Evolutionary conservation across 1,140 invertebrate genomes (phyloP), one percentile per base, ranked within the genome.

Genomic region (Zaprionus vittiger): DNA sequence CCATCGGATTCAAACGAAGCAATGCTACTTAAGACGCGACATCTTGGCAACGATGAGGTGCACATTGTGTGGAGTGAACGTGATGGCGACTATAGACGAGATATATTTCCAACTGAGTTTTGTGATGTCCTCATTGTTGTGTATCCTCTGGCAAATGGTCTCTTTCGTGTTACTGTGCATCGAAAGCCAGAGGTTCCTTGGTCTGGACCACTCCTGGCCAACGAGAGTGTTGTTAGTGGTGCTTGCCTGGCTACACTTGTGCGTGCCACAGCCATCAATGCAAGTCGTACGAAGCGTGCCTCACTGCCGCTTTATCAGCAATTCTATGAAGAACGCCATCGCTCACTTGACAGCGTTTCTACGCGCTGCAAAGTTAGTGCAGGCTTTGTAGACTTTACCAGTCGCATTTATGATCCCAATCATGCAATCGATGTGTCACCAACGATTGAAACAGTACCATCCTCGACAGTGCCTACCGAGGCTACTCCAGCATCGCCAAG

Each of bases 1-100:
- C 98, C 98, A 20, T 97, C 97, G 1, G 96, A 97, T 91, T 95
- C 95, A 59, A 95, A 96, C 5, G 97, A 98, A 93, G 96, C 96
- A 69, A 95, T 98, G 83, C 94, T 99, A 70, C 97, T 97, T 90
- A 99, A 99, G 96, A 98, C 98, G 17, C 95, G 97, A 12, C 99
- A 99, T 94, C 94, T 99, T 60, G 98, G 98, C 49, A 99, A 99
- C 93, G 99, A 99, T 94, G 99, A 99, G 94, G 98, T 99, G 41
- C 99, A 99, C 91, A 99, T 99, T 73, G 98, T 99, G n/a, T 99
- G 99, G 99, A 99, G 98, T 20, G 99, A 99, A 93, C 98, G 99
- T 93, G 95, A 94, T 92, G 94, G 98, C 62, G 98, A 99, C 91
- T 99, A 99, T 94, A 95, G 98, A 66, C 95, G 99, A 38, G 98